phyloP scores from a whole-genome alignment of 2,888 invertebrate species.

The Zonitis immaculata region DNA sequence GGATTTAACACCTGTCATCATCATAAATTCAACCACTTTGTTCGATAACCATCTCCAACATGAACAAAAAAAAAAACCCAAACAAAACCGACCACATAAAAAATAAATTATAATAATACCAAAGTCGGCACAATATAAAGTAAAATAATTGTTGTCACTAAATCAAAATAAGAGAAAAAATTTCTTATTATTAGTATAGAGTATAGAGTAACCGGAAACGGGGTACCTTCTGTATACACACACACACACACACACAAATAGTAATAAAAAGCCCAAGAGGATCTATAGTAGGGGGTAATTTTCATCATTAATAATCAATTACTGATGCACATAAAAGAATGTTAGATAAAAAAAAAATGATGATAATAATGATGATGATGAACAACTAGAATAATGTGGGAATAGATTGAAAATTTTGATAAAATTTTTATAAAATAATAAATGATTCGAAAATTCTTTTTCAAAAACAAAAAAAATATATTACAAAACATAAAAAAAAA shows the following conservation, averaged over 20 bases:
- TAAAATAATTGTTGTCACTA: neutral
- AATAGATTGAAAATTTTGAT: neutral
- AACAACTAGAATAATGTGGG: neutral
- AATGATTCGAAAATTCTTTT: neutral
- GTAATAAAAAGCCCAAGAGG: no score
- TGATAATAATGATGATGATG: no score
- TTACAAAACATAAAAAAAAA: neutral
- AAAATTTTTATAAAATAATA: neutral
- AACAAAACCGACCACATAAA: no score
- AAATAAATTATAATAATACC: no score
- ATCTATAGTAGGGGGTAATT: neutral
- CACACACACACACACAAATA: no score
- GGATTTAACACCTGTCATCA: constrained; percentile 8
- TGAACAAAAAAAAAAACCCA: neutral
- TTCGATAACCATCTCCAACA: constrained; percentile 7
- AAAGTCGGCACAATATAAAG: neutral
- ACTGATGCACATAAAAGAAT: neutral
- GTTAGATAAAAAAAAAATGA: no score
- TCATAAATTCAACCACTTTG: constrained; percentile 7
- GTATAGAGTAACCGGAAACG: neutral
- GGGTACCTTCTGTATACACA: no score
- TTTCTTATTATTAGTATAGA: no score
- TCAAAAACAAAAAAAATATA: neutral
- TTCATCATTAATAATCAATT: neutral
- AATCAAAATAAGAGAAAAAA: neutral